Evolutionary conservation across 2,888 invertebrate species (phyloP).

Genomic region (Rhopalosiphum nymphaeae): DNA sequence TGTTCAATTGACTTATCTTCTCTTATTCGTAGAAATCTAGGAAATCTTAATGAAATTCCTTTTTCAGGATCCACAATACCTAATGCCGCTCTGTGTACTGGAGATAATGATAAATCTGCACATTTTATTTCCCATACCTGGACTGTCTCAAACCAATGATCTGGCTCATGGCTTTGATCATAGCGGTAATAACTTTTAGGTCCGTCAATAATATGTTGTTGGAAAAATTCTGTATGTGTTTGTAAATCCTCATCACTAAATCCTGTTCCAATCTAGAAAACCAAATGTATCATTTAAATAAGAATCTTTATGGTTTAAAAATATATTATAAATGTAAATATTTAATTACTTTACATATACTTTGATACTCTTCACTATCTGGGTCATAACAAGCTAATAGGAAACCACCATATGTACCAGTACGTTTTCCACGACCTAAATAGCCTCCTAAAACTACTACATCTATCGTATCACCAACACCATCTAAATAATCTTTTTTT

Average conservation of each 20-base stretch:
- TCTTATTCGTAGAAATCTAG: conserved; percentile 89
- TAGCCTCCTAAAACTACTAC: conserved; percentile 96
- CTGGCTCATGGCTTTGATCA: conserved; percentile 81
- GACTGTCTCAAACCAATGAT: conserved; percentile 89
- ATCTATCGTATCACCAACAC: conserved; percentile 96
- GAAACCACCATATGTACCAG: conserved; percentile 95
- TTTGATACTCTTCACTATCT: conserved; percentile 91
- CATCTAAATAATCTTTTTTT: conserved; percentile 98
- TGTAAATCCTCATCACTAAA: conserved; percentile 92
- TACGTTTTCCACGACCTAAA: conserved; percentile 90
- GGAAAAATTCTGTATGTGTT: conserved; percentile 81
- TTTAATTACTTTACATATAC: conserved; percentile 83
- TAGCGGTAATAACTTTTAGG: conserved; percentile 87
- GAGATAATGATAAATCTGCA: conserved; percentile 96
- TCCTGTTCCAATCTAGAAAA: conserved; percentile 85
- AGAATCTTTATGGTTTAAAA: not conserved
- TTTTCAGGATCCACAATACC: conserved; percentile 90
- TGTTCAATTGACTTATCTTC: conserved; percentile 94
- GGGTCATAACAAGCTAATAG: conserved; percentile 93
- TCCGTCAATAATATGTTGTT: conserved; percentile 79
- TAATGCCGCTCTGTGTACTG: conserved; percentile 89
- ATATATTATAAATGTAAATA: not conserved
- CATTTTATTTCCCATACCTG: conserved; percentile 97
- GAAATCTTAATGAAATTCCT: conserved; percentile 96
- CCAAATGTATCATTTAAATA: not conserved